phyloP scores from a whole-genome alignment of 2,797 vertebrate genomes.

The Xenopus petersii region DNA sequence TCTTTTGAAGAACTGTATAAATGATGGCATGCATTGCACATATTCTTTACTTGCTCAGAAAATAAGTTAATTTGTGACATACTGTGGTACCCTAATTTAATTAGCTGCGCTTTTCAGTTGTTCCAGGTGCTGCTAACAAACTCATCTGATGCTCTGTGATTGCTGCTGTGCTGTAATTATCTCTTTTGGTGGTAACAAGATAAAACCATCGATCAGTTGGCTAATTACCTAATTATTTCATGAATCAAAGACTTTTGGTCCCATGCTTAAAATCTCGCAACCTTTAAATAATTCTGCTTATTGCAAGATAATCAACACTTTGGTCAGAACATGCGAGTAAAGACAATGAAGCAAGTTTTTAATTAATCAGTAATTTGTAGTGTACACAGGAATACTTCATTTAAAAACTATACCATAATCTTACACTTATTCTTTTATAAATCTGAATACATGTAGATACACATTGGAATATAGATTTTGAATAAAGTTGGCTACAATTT shows the following conservation, averaged over 20 bases:
- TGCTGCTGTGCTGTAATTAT: conserved; percentile 48
- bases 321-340: not conserved
- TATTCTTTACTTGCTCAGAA: not conserved
- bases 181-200: conserved; percentile 50
- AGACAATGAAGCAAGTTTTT: not conserved
- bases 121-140: conserved; percentile 25
- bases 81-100: conserved; percentile 4
- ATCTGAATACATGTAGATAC: no score
- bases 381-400: no score
- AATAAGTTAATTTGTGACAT: conserved; percentile 10
- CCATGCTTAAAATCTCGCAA: not conserved
- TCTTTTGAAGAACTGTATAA: conserved; percentile 4
- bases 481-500: no score
- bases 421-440: no score
- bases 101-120: not conserved
- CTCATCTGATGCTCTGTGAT: conserved; percentile 45
- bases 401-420: no score
- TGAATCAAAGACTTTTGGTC: conserved; percentile 21
- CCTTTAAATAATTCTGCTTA: not conserved
- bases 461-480: no score
- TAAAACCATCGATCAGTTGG: conserved; percentile 50
- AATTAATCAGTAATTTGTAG: no score
- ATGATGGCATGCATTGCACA: not conserved
- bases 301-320: not conserved
- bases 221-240: conserved; percentile 49